phyloP scores from a whole-genome alignment of 2,888 invertebrate genomes.

The Creontiades dilutus region DNA sequence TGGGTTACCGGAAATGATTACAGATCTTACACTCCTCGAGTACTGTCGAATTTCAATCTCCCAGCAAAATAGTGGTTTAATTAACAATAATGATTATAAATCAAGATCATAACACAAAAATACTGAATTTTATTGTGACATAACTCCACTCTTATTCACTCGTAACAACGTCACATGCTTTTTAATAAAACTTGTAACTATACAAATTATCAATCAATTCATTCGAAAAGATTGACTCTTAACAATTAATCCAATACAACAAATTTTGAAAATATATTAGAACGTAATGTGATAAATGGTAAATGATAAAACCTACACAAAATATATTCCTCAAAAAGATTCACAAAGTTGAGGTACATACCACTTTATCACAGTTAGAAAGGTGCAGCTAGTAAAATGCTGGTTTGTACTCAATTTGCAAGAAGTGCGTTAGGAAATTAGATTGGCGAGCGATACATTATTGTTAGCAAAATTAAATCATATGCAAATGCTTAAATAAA shows the following conservation, averaged over 20 bases:
- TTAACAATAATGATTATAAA: too few relatives aligned
- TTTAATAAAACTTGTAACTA: too few relatives aligned
- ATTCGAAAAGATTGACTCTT: background rate
- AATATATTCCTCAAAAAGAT: background rate
- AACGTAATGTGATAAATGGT: background rate
- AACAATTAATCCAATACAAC: slow-evolving; percentile 3
- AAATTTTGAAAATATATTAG: background rate
- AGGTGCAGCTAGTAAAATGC: background rate
- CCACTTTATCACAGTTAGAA: slow-evolving; percentile 35
- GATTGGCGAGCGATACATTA: background rate
- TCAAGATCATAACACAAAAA: too few relatives aligned
- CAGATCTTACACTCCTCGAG: too few relatives aligned
- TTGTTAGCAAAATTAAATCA: background rate
- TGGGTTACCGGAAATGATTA: too few relatives aligned
- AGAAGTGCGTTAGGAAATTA: background rate
- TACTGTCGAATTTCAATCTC: too few relatives aligned
- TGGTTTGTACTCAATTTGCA: background rate
- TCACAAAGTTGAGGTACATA: slow-evolving; percentile 32
- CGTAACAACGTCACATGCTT: too few relatives aligned
- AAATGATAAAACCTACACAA: slow-evolving; percentile 1
- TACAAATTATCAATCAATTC: too few relatives aligned
- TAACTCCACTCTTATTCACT: too few relatives aligned
- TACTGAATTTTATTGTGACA: too few relatives aligned
- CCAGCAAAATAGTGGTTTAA: too few relatives aligned
- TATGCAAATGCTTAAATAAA: background rate